Percentiles rank a stretch among this genome's conserved stretches.
phyloP scores from a whole-genome alignment of 2,797 vertebrate genomes.

The Myotis vivesi region DNA sequence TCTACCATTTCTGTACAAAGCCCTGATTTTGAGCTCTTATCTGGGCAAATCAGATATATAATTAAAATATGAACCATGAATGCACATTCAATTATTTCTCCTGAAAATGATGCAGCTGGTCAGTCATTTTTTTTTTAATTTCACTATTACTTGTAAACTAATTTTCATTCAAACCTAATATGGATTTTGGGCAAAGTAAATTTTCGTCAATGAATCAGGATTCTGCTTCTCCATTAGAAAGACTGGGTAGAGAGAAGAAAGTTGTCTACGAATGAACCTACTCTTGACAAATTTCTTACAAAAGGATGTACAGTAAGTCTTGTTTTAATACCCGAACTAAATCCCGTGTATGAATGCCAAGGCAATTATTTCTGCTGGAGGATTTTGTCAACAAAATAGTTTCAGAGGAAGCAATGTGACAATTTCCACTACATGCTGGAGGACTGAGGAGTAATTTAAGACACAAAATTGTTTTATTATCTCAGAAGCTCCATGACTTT shows the following conservation, averaged over 20 bases:
- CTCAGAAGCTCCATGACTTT: conserved; percentile 27
- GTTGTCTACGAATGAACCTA: conserved; percentile 35
- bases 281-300: conserved; percentile 64
- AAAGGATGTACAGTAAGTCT: conserved; percentile 1
- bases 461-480: conserved; percentile 41
- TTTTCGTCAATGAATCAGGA: conserved; percentile 22
- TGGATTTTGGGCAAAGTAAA: conserved; percentile 45
- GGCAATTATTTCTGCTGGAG: conserved; percentile 48
- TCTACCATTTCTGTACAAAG: conserved; percentile 37
- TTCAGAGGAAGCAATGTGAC: conserved; percentile 19
- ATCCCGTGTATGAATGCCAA: conserved; percentile 50
- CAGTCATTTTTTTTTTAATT: neutral
- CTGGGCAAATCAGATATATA: neutral
- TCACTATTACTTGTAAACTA: conserved; percentile 39
- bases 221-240: conserved; percentile 39
- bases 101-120: neutral
- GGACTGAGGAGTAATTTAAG: conserved; percentile 55
- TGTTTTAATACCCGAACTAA: conserved; percentile 49
- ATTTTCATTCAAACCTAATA: conserved; percentile 1
- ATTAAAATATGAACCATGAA: conserved; percentile 46
- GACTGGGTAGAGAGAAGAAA: conserved; percentile 44
- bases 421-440: conserved; percentile 19
- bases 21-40: neutral
- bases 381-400: conserved; percentile 68
- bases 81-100: neutral